Base-by-base conservation (phyloP, 2,797 vertebrate genomes). In the Phaenicophaeus curvirostris region DNA sequence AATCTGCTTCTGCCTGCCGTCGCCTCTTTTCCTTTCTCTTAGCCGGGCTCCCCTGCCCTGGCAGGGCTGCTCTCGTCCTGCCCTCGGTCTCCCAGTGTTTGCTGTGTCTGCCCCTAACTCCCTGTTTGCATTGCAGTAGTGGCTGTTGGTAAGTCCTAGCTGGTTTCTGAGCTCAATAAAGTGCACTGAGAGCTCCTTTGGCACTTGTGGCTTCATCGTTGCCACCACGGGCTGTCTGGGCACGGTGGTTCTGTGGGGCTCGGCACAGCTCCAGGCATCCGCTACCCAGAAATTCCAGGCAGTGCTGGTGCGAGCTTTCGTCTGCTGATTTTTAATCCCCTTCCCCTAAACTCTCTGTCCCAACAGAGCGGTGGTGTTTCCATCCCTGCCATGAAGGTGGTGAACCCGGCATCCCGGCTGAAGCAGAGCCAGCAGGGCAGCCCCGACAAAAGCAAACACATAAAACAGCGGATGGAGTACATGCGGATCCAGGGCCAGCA, bases 401-500 rank as follows among this genome's bases (percentile, higher is more conserved):
- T 98, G 91, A 98, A 98, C 57, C 98, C 99, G 0, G 97, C 98
- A 15, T 98, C 98, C 14, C 97, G 99, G 91, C 98, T 99, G 97
- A 99, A 99, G 98, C 98, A 99, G 54, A 97, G 98, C 94, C 99
- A 99, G 97, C 98, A 99, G 78, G 98, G 98, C 97, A 99, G 98
- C 96, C 98, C 98, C 2, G 99, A 99, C 96, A 99, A 99, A 95
- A 97, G 97, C 97, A 99, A 99, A 94, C 98, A 98, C 74, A 96
- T 98, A 96, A 99, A 99, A 95, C 99, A 99, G 96, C 98, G 98
- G 87, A 98, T 99, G 17, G 99, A 99, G 81, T 99, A 99, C 97
- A 93, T 99, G 97, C 98, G 99, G 97, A 98, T 97, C 97, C 99
- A 99, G 97, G 98, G 99, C 95, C 99, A 99, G 97, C 99, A 98